These are phyloP conservation scores for Ptilonorhynchus violaceus DNA, from an alignment of 2,113 vertebrate species.

Conservation along the genomic window DNA sequence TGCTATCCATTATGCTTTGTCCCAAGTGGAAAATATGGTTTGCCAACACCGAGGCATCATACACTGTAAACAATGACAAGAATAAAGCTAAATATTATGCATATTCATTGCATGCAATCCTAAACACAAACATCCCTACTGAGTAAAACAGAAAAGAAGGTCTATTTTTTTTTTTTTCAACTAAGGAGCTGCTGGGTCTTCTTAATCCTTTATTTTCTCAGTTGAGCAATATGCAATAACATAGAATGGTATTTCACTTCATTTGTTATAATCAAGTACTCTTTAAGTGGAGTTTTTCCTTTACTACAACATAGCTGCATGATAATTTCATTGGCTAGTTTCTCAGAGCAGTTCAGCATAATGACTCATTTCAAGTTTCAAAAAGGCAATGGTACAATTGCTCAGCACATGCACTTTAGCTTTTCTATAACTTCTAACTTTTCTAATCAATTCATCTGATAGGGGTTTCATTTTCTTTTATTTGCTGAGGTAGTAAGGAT, in stretches of 20 bases:
- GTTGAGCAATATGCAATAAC: background rate
- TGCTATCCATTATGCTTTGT: background rate
- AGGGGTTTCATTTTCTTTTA: background rate
- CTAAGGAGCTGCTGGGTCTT: background rate
- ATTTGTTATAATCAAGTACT: background rate
- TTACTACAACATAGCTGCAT: background rate
- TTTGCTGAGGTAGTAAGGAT: background rate
- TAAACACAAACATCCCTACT: background rate
- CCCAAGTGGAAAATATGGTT: background rate
- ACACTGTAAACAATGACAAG: slow-evolving; percentile 28
- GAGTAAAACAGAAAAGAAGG: background rate
- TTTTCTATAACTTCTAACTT: background rate
- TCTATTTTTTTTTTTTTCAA: background rate
- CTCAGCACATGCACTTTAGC: background rate
- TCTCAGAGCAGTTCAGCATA: background rate
- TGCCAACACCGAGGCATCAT: background rate
- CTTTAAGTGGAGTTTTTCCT: background rate
- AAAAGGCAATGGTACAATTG: background rate
- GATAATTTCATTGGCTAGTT: background rate
- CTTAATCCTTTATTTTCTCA: slow-evolving; percentile 24
- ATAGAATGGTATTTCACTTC: background rate
- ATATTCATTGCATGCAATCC: slow-evolving; percentile 36
- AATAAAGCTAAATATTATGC: slow-evolving; percentile 47
- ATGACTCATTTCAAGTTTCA: background rate
- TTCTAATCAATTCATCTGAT: background rate